Base-by-base conservation (phyloP, 2,797 vertebrate species). In the Selene dorsalis region DNA sequence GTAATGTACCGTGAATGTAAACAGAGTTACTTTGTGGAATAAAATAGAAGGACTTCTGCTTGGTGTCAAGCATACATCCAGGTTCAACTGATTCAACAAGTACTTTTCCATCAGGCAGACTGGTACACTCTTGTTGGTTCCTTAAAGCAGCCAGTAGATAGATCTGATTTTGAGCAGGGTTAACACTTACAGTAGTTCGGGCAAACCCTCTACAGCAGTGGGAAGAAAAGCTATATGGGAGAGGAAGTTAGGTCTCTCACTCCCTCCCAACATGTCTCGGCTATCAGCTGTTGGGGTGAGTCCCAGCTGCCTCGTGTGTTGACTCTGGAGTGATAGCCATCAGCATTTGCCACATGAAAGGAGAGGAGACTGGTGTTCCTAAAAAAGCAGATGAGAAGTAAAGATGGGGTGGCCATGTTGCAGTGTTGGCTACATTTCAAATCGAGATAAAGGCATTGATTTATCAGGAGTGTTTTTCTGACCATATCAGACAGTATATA, bases 241-340 rank as follows among this genome's bases (percentile, higher is more conserved):
- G 60, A 59, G 76, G 84, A 83, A 81, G 82, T 80, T 17, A 18
- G 65, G 55, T 84, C 69, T 56, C 73, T 85, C 75, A 47, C 82
- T 86, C 82, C 79, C 87, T 82, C 85, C 82, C 74, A 52, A 74
- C 85, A 85, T 89, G 88, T 85, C 88, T 90, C 60, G 61, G 87
- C 90, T 91, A 89, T 94, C 94, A 95, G 94, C 93, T 95, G 93
- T 93, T 92, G 89, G 87, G 86, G 84, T 90, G 77, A 85, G 85
- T 84, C 92, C 89, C 93, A 94, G 93, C 93, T 94, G 93, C 91
- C 85, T 88, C 9, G 7, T 86, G 87, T 93, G 93, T 94, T 94
- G 92, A 94, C 93, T 94, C 90, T 91, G 57, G 67, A 82, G 86
- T 93, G 94, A 95, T 94, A 93, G 88, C 85, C 88, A 95, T 94